Percentiles rank a stretch among this genome's conserved stretches.
Evolutionary conservation across 2,888 invertebrate species (phyloP).

Genomic region (Teleiodes luculella): DNA sequence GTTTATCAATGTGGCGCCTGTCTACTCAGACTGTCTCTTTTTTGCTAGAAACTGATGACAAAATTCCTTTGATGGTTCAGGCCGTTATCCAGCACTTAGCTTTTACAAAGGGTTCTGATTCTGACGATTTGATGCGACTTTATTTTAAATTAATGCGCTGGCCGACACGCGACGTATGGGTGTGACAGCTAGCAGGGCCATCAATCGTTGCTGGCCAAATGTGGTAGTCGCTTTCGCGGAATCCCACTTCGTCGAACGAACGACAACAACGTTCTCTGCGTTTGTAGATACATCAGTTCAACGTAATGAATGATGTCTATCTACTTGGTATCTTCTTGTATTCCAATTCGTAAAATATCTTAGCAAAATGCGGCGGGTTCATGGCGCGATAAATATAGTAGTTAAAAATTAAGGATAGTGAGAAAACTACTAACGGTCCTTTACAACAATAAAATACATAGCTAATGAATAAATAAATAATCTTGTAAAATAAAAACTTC

Average conservation of each 20-base stretch:
- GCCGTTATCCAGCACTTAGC: slow-evolving; percentile 1
- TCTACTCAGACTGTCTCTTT: slow-evolving; percentile 40
- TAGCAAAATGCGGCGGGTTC: too few species aligned
- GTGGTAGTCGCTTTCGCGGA: slow-evolving; percentile 42
- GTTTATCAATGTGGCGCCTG: slow-evolving; percentile 56
- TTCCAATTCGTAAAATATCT: slow-evolving; percentile 31
- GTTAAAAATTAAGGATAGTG: too few species aligned
- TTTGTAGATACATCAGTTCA: slow-evolving; percentile 29
- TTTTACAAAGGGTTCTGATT: neutral
- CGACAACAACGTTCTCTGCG: slow-evolving; percentile 40
- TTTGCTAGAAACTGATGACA: slow-evolving; percentile 22
- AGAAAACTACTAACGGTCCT: too few species aligned
- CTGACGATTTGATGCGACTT: neutral
- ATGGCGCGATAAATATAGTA: too few species aligned
- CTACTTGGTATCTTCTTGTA: neutral
- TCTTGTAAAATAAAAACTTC: too few species aligned
- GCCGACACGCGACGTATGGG: neutral
- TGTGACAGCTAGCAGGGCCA: slow-evolving; percentile 4
- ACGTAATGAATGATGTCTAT: slow-evolving; percentile 16
- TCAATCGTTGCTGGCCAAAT: slow-evolving; percentile 35
- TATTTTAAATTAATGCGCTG: neutral
- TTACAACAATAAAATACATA: too few species aligned
- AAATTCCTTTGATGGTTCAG: slow-evolving; percentile 8
- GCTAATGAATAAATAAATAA: too few species aligned
- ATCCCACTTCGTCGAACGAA: slow-evolving; percentile 47